These are phyloP conservation scores for Callipepla californica DNA, from an alignment of 2,113 vertebrate species.

Conservation along the genomic window DNA sequence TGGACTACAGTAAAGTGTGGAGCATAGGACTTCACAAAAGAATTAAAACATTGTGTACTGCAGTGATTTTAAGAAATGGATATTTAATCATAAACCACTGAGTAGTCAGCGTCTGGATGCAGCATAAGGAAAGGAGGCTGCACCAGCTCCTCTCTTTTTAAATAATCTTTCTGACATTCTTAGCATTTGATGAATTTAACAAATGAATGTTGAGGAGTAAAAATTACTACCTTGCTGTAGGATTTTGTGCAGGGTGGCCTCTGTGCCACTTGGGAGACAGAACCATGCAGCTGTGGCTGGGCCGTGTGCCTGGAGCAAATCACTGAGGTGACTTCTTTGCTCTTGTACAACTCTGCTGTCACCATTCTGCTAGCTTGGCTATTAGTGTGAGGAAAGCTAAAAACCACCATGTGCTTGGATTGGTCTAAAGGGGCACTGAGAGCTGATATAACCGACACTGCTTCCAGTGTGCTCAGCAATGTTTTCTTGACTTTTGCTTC, in stretches of 20 bases:
- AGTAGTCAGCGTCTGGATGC: neutral
- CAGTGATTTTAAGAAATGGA: neutral
- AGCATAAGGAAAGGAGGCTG: neutral
- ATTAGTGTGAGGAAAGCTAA: accelerated
- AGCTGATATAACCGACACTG: neutral
- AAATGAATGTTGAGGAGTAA: neutral
- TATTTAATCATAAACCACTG: neutral
- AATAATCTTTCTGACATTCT: neutral
- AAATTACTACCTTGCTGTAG: neutral
- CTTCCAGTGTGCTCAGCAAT: neutral
- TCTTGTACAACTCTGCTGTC: neutral
- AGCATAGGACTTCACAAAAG: neutral
- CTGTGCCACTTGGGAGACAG: neutral
- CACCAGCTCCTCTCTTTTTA: neutral
- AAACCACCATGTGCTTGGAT: neutral
- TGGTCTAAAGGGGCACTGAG: neutral
- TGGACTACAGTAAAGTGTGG: neutral
- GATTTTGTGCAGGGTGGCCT: neutral
- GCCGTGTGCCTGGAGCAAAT: accelerated
- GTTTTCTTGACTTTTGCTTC: neutral
- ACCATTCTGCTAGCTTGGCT: neutral
- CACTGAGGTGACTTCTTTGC: neutral
- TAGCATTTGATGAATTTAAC: neutral
- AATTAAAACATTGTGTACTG: neutral
- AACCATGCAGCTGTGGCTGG: accelerated